Percentiles rank a stretch among this genome's conserved stretches.
phyloP scores from a whole-genome alignment of 1,140 invertebrate species.

The Harpegnathos saltator region DNA sequence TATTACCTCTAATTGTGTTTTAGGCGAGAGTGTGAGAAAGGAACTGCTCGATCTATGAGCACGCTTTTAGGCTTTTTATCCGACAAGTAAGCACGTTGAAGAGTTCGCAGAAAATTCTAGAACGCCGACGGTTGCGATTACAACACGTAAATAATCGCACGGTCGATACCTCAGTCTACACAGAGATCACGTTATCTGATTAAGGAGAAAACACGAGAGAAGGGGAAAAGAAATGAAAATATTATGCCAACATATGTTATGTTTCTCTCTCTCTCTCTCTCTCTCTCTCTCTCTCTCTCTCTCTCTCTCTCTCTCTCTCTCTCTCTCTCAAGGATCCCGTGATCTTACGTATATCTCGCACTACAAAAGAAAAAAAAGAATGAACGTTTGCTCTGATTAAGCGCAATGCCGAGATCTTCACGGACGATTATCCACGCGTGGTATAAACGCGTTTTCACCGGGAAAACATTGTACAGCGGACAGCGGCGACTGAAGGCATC shows the following conservation, averaged over 20 bases:
- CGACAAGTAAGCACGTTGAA: constrained; percentile 27
- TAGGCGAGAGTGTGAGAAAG: constrained; percentile 49
- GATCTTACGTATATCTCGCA: too few relatives aligned
- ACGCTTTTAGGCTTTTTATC: constrained; percentile 18
- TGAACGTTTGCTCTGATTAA: not conserved
- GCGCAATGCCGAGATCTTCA: not conserved
- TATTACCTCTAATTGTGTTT: not conserved
- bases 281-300: too few relatives aligned
- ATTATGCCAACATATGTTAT: too few relatives aligned
- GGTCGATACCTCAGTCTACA: constrained; percentile 22
- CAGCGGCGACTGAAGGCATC: not conserved
- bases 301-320: too few relatives aligned
- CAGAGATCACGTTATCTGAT: not conserved
- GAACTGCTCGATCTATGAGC: constrained; percentile 18
- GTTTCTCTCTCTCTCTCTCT: too few relatives aligned
- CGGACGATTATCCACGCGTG: constrained; percentile 1
- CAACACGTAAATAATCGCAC: constrained; percentile 51
- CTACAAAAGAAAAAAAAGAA: not conserved
- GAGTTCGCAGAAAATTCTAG: constrained; percentile 12
- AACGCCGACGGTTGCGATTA: constrained; percentile 10
- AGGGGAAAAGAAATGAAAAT: not conserved
- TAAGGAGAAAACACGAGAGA: constrained; percentile 36
- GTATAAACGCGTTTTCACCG: not conserved
- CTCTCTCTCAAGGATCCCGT: too few relatives aligned
- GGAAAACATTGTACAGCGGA: not conserved